Percentiles rank a stretch among this genome's conserved stretches.
phyloP scores from a whole-genome alignment of 2,888 invertebrate species.

The Meganola albula region DNA sequence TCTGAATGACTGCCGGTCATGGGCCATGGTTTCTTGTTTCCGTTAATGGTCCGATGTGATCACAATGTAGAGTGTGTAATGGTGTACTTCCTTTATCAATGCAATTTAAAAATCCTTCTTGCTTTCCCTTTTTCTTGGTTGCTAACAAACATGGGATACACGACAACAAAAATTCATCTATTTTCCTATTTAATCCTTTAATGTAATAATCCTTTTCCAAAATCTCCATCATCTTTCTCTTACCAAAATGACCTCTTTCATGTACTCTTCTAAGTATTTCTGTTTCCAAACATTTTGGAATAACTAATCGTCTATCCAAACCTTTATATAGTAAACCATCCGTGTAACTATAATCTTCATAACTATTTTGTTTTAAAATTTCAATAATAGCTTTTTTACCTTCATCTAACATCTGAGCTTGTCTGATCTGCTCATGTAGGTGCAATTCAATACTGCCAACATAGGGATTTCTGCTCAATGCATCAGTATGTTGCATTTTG shows the following conservation, averaged over 20 bases:
- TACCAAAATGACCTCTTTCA: neutral
- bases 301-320: conserved; percentile 19
- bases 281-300: conserved; percentile 34
- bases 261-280: conserved; percentile 1
- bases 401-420: conserved; percentile 21
- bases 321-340: conserved; percentile 24
- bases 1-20: too few species aligned
- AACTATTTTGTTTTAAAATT: conserved; percentile 12
- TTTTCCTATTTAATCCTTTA: neutral
- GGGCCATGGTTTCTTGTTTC: conserved; percentile 18
- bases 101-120: neutral
- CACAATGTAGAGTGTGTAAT: conserved; percentile 7
- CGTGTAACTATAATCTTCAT: conserved; percentile 22
- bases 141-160: neutral
- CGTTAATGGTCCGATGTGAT: conserved; percentile 14
- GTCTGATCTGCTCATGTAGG: conserved; percentile 1
- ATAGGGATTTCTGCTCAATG: conserved; percentile 3
- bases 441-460: neutral
- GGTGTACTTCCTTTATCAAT: conserved; percentile 2
- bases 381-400: conserved; percentile 17
- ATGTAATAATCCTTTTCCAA: neutral
- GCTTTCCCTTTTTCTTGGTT: neutral
- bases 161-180: neutral
- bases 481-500: conserved; percentile 4
- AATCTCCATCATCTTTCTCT: neutral